These are phyloP conservation scores for Hycleus cichorii DNA, from an alignment of 1,140 invertebrate species.

Conservation along the genomic window DNA sequence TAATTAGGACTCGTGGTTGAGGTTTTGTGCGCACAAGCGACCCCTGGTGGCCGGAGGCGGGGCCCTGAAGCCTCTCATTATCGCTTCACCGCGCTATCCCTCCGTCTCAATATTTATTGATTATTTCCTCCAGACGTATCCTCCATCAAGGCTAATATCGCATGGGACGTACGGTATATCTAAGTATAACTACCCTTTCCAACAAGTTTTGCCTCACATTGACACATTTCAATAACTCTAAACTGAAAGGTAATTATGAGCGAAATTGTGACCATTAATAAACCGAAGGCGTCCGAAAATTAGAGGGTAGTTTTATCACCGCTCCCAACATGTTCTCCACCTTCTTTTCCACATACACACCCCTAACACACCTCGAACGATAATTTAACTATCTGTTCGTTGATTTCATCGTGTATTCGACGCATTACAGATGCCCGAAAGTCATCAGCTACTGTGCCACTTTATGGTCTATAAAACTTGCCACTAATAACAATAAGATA, in stretches of 20 bases:
- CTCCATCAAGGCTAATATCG: neutral
- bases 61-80: conserved; percentile 35
- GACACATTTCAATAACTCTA: too few species aligned
- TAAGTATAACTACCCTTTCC: too few species aligned
- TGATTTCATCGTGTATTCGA: neutral
- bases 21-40: conserved; percentile 17
- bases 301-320: neutral
- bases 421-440: conserved; percentile 8
- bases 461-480: conserved; percentile 18
- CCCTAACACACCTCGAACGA: neutral
- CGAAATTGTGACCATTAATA: too few species aligned
- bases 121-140: conserved; percentile 27
- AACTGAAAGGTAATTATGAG: too few species aligned
- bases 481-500: conserved; percentile 23
- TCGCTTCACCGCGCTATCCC: conserved; percentile 34
- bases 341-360: neutral
- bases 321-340: conserved; percentile 5
- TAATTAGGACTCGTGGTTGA: conserved; percentile 31
- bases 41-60: conserved; percentile 26
- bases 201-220: too few species aligned
- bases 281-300: neutral
- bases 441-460: conserved; percentile 20
- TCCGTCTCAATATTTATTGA: conserved; percentile 38
- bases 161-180: too few species aligned
- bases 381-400: neutral